Base-by-base conservation (phyloP, 2,113 vertebrate species). In the Pitta sordida region DNA sequence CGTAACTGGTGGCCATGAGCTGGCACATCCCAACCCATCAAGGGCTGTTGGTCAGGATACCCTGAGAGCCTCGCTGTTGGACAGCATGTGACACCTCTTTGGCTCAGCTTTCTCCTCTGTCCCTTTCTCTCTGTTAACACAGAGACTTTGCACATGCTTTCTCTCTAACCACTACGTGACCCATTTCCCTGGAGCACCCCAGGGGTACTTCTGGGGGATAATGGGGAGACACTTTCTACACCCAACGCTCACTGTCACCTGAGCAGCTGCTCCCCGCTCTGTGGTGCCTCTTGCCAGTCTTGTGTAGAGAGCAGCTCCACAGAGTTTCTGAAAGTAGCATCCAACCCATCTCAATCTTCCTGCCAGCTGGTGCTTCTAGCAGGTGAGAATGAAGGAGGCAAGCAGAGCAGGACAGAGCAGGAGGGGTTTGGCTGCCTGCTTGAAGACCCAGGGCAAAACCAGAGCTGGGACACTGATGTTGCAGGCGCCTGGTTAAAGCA, bases 31-130 rank as follows among this genome's bases (percentile, higher is more conserved):
- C 0, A 0, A 17, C 29, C 48, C 73, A 14, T 13, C 44, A 12
- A 0, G 6, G 58, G 41, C 23, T 3, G 0, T 27, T 32, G 53
- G 26, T 26, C 4, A 3, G 52, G 58, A 15, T 4, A 74, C 30
- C 52, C 78, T 15, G 39, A 60, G 27, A 79, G 8, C 32, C 76
- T 86, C 0, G 0, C 46, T 23, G 24, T 9, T 48, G 73, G 43
- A 39, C 65, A 89, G 65, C 23, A 4, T 32, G 44, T 32, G 70
- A 62, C 51, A 82, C n/a, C 64, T 75, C 43, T 55, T 90, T 6
- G 0, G 59, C 58, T 59, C 71, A 91, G 63, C 79, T 91, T 93
- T 83, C 76, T 81, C 90, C 84, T 94, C 94, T 96, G 60, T 92
- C 82, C 68, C 30, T 81, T 63, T 51, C 82, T 95, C 69, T 92